phyloP scores from a whole-genome alignment of 2,888 invertebrate genomes.

The Tetragnatha montana region DNA sequence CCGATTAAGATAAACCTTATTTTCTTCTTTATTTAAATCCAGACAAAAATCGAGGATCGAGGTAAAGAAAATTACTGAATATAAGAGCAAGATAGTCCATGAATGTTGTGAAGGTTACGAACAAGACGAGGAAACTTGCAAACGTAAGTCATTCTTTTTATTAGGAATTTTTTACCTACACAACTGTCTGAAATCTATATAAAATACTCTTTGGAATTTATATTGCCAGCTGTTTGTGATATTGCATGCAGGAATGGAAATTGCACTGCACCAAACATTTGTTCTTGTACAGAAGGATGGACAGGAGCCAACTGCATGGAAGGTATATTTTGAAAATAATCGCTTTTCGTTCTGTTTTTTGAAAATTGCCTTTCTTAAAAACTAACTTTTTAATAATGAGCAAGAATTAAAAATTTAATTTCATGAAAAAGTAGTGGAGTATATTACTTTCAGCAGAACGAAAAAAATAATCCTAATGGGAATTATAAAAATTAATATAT shows the following conservation, averaged over 20 bases:
- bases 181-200: not conserved
- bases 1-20: not conserved
- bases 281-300: slow-evolving; percentile 41
- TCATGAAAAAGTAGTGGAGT: too few species aligned
- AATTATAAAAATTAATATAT: too few species aligned
- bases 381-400: too few species aligned
- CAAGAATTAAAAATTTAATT: too few species aligned
- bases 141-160: slow-evolving; percentile 10
- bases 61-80: not conserved
- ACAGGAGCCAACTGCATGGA: slow-evolving; percentile 5
- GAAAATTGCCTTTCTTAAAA: too few species aligned
- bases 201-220: not conserved
- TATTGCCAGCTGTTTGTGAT: slow-evolving; percentile 20
- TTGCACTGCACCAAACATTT: slow-evolving; percentile 22
- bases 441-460: too few species aligned
- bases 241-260: slow-evolving; percentile 29
- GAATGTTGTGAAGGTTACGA: slow-evolving; percentile 47
- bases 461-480: too few species aligned
- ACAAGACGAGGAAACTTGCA: not conserved
- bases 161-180: not conserved
- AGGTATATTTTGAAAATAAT: not conserved
- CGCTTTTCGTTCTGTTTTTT: not conserved
- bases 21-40: not conserved
- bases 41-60: not conserved
- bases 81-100: not conserved